These are phyloP conservation scores for Pasiphila rectangulata DNA, from an alignment of 2,888 invertebrate species.

Conservation along the genomic window DNA sequence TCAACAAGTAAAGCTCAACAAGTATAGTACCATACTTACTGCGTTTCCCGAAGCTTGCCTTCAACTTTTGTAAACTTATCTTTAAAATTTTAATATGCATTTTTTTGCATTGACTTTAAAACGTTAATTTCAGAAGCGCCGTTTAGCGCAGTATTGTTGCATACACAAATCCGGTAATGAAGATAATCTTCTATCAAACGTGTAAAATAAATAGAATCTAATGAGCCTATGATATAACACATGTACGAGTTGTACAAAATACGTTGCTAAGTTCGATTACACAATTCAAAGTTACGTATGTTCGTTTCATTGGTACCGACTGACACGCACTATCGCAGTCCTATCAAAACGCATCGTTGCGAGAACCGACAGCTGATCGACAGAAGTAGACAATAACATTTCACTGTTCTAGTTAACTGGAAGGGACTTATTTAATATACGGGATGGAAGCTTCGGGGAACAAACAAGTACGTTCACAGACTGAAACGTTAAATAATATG, in stretches of 20 bases:
- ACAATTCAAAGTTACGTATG: conserved; percentile 58
- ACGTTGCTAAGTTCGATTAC: conserved; percentile 50
- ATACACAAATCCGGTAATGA: background rate
- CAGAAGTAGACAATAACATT: conserved; percentile 35
- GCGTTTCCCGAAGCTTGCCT: background rate
- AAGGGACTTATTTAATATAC: no score
- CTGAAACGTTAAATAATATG: no score
- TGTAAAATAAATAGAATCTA: conserved; percentile 40
- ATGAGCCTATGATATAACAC: conserved; percentile 50
- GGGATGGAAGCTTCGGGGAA: background rate
- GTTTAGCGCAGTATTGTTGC: background rate
- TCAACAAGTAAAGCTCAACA: conserved; percentile 41
- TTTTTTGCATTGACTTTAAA: no score
- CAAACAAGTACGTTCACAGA: background rate
- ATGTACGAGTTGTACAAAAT: conserved; percentile 43
- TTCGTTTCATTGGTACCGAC: conserved; percentile 47
- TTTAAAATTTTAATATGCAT: no score
- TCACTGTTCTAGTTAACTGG: conserved; percentile 7
- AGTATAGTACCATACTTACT: background rate
- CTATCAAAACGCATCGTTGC: conserved; percentile 67
- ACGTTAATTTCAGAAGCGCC: no score
- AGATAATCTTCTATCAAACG: background rate
- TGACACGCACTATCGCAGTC: conserved; percentile 70
- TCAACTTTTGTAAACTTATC: no score
- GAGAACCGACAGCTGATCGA: conserved; percentile 63